Base-by-base conservation (phyloP, 2,888 invertebrate species). In the Cactoblastis cactorum region DNA sequence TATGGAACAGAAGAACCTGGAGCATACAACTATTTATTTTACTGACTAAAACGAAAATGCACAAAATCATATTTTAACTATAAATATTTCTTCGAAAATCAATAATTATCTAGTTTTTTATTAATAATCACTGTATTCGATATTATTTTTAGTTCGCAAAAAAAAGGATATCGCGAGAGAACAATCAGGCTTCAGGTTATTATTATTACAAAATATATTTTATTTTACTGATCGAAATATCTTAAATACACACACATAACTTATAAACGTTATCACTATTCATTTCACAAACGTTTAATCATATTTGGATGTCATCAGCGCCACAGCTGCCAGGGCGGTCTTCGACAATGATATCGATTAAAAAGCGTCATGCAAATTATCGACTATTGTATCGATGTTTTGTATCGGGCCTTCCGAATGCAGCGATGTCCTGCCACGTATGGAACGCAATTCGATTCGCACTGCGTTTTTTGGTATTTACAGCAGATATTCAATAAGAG, bases 311-410 rank as follows among this genome's bases (percentile, higher is more conserved):
- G 53, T 55, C 55, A 52, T 51, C 47, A 55, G 50, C 45, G 52
- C 54, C 47, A 80, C 88, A 88, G 87, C 87, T 89, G 88, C 71
- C 57, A 63, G 67, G 62, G 71, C 67, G 69, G 68, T 61, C 67
- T 14, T 70, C 75, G 75, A 80, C 83, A 83, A 82, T 74, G 63
- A 71, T 75, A 68, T 72, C 73, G 75, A 82, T 84, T 88, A 87
- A 88, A 86, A 86, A 70, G 63, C 84, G 89, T 89, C 89, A 88
- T 87, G 87, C 89, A 86, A 88, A 89, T 89, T 86, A 88, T 81
- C 66, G 68, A 72, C 69, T 76, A 83, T 89, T 82, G 82, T 85
- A 71, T 67, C 69, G 71, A 62, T 59, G 73, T 69, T 83, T 87
- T 87, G 85, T 83, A 47, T 45, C 38, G 37, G 17, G 32, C 32